Conservation (phyloP, 2,113 vertebrate species). For the Falcunculus frontatus region DNA sequence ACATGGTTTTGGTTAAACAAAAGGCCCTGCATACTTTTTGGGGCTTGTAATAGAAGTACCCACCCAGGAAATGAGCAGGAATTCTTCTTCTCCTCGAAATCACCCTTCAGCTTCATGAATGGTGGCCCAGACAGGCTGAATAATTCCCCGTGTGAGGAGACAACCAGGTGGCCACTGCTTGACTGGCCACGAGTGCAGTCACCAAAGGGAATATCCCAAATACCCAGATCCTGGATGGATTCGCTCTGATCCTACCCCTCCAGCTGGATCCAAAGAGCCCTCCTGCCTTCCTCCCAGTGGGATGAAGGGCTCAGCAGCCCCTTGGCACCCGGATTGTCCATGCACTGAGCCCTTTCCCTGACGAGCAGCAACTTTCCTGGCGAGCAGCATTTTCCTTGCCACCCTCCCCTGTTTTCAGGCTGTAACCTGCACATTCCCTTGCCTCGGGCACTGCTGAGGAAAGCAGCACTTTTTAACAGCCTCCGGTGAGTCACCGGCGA, state of each 20-base stretch:
- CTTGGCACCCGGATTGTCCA: fast-evolving
- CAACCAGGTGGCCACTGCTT: fast-evolving
- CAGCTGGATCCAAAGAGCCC: fast-evolving
- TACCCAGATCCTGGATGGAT: fast-evolving
- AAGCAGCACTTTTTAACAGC: background rate
- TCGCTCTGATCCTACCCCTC: fast-evolving
- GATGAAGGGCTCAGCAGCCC: fast-evolving
- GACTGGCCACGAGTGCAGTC: fast-evolving
- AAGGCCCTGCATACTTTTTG: background rate
- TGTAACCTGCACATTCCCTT: background rate
- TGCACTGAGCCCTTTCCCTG: fast-evolving
- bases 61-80: background rate
- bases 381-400: fast-evolving
- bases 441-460: background rate
- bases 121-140: background rate
- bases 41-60: background rate
- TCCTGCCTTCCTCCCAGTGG: fast-evolving
- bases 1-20: slow-evolving; percentile 11
- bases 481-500: background rate
- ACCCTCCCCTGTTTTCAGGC: background rate
- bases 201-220: background rate
- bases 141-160: too few relatives aligned
- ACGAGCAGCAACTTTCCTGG: fast-evolving
- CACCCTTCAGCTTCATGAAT: background rate
- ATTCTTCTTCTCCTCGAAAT: background rate